phyloP scores from a whole-genome alignment of 35 echinoderm and acorn worm genomes.

The Ptychodera flava region DNA sequence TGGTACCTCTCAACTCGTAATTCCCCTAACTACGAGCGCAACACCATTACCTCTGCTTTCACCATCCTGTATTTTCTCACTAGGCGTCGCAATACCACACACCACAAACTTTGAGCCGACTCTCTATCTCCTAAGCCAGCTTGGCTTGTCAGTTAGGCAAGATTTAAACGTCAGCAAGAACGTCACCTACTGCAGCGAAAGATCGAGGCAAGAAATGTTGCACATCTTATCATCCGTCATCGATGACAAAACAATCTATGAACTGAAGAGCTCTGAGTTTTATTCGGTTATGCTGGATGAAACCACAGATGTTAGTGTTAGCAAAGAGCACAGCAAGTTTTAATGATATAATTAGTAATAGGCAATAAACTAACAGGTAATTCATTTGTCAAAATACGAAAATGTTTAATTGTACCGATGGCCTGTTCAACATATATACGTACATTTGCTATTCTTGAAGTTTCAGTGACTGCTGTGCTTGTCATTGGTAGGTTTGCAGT shows the following conservation, averaged over 20 bases:
- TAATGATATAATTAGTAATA: not conserved
- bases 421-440: slow-evolving; percentile 21
- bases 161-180: slow-evolving; percentile 24
- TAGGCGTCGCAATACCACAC: slow-evolving; percentile 23
- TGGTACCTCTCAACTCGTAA: no score
- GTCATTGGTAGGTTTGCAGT: slow-evolving; percentile 7
- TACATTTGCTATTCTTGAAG: slow-evolving; percentile 21
- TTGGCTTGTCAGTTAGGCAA: not conserved
- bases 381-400: not conserved
- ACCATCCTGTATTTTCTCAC: slow-evolving; percentile 27
- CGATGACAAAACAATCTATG: no score
- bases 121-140: slow-evolving; percentile 8
- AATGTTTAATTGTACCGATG: not conserved
- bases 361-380: not conserved
- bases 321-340: not conserved
- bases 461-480: not conserved
- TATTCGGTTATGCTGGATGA: no score
- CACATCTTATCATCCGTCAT: no score
- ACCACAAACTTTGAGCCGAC: slow-evolving; percentile 25
- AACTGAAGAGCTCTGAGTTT: no score
- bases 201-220: no score
- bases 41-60: slow-evolving; percentile 30
- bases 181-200: slow-evolving; percentile 10
- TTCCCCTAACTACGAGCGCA: no score
- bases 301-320: no score